Base-by-base conservation (phyloP, 1,140 invertebrate genomes). In the Drosophila mojavensis region DNA sequence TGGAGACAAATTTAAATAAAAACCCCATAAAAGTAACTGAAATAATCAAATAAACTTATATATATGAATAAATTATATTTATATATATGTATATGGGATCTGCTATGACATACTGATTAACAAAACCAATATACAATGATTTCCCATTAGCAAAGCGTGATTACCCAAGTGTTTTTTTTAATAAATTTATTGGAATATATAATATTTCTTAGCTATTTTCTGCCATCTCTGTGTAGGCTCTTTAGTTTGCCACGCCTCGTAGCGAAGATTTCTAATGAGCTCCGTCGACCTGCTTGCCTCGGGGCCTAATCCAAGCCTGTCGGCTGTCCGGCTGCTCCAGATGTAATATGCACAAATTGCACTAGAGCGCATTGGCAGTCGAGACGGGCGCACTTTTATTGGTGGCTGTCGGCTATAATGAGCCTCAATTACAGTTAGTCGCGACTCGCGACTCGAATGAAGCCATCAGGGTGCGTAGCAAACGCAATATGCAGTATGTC, bases 391-490 rank as follows among this genome's bases (percentile, higher is more conserved):
- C 41, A 54, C 54, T 64, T 55, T 71, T 64, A 54, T 41, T 47
- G 43, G 7, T 28, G 17, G 26, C 24, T 64, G 50, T 59, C 54
- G 36, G 53, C 20, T 60, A n/a, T 70, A 75, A 66, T 66, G 63
- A 66, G 53, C 41, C 33, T 20, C 48, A 66, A 75, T 78, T 70
- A 48, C 60, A 43, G 36, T 30, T n/a, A 69, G 59, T 60, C 20
- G 47, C 30, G 10, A 56, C 28, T 69, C 17, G 30, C 5, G 20
- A 24, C 20, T 24, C 20, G 20, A 43, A 43, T 50, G 26, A 33
- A 61, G 17, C 43, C 20, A 56, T 59, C 39, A 59, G 41, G 39
- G 20, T 4, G 26, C 7, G 61, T 28, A 33, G 13, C 28, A 26
- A n/a, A 45, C 24, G 26, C 58, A 51, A 62, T 33, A 24, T 26